Evolutionary conservation across 2,888 invertebrate genomes (phyloP), one percentile per base, ranked within the genome.

Genomic region (Corythucha ciliata): DNA sequence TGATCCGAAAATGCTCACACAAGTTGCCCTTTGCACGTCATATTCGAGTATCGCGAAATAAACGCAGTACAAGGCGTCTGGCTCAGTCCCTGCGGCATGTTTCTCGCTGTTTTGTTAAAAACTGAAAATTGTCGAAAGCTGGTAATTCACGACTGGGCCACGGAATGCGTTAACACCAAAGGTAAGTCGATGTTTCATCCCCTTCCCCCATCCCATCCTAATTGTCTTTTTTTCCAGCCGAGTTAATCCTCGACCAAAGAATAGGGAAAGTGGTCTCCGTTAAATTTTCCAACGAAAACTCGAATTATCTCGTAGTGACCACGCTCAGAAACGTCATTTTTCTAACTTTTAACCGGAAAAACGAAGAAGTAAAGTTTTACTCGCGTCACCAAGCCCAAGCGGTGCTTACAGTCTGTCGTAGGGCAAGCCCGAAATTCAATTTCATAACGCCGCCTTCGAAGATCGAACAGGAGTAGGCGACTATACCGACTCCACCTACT

Each of bases 21-120:
- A n/a, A 51, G 51, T 24, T 16, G 39, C 2, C 51, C 51, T 4
- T 21, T 51, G 14, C 36, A 51, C 21, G 45, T 45, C n/a, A 37
- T 51, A 7, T 37, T 32, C 33, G 45, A 51, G 10, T 51, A 37
- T 29, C 45, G 37, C 18, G 39, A 26, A 22, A 45, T 22, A 8
- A 16, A 22, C 16, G 51, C 45, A 2, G 14, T 39, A 12, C n/a
- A 26, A 27, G 18, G 37, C 27, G 20, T 51, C 10, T 51, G 45
- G 44, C 18, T 51, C 24, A 51, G 51, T 39, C 45, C 44, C n/a
- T 51, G 51, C 37, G 51, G 33, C 5, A 16, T 37, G 16, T 45
- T 37, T 37, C 24, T 51, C 12, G 29, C 33, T n/a, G 36, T 25
- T 2, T 32, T 36, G 4, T 32, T 16, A 8, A 36, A 21, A 27